Evolutionary conservation across 1,140 invertebrate genomes (phyloP), one percentile per base, ranked within the genome.

Genomic region (Manduca sexta): DNA sequence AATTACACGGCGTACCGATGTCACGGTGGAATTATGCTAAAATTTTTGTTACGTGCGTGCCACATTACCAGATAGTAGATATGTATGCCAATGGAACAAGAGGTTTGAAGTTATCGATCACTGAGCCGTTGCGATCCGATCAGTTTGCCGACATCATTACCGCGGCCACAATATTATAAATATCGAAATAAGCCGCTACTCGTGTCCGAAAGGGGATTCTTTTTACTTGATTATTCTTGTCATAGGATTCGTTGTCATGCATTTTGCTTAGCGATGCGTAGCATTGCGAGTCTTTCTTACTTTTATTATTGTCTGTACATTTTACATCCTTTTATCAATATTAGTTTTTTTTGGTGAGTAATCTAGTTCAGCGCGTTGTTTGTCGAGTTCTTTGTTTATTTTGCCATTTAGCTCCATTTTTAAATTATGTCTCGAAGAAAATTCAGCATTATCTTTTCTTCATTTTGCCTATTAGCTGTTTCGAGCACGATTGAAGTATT

Each of bases 121-220:
- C 12, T 44, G 40, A 43, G 34, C 17, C 18, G 42, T 34, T 39
- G 30, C 34, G 38, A 40, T 41, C 17, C 16, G 34, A 49, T 55
- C 46, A 14, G 37, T 46, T 52, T 46, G 45, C 44, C 46, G 46
- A 55, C 49, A 49, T 45, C 46, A 49, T 55, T 55, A 55, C 41
- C 41, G 14, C 33, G 30, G 43, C 38, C 47, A 49, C 52, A 49
- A 45, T 41, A 54, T 45, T 49, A 43, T 30, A 14, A 43, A 43
- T 43, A 45, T 45, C 26, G 30, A 16, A 45, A 16, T 26, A 33
- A 14, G 13, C 44, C 26, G 35, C 17, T 41, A 33, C 13, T 31
- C 26, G 38, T 40, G 42, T 30, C 12, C 39, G 38, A 52, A 17
- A 16, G 30, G 35, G 8, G 21, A 3, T 26, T 26, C 21, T 26